Base-by-base conservation (phyloP, 2,888 invertebrate genomes). In the Trypoxylon attenuatum region DNA sequence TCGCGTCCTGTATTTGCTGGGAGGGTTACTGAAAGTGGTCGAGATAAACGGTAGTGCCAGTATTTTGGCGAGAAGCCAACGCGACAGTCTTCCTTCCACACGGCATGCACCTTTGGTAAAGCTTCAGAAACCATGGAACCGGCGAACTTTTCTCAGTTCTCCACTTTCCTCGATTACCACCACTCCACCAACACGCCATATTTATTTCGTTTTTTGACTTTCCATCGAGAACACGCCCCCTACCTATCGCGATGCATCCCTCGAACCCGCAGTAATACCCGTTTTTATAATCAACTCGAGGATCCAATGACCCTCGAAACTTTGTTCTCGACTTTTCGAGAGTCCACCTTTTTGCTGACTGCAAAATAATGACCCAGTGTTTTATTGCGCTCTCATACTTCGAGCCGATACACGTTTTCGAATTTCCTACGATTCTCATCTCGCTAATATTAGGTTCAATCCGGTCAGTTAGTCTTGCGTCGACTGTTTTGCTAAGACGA, bases 121-220 rank as follows among this genome's bases (percentile, higher is more conserved):
- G 33, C 33, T 13, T 13, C 13, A n/a, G n/a, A n/a, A n/a, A n/a
- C n/a, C n/a, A n/a, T n/a, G n/a, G n/a, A n/a, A n/a, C 13, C 33
- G 27, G 6, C n/a, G 8, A 10, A 27, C 27, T 27, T n/a, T 27
- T 2, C n/a, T n/a, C 5, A 10, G 1, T 27, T 13, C n/a, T 33
- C 33, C 3, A 3, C 33, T 29, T 6, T 29, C 29, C 29, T 0
- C 2, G 76, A 81, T 81, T 80, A 73, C 73, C 76, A 69, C 61
- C 60, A 57, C 60, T 61, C 43, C 62, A 51, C 23, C 27, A 39
- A 47, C 53, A 42, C 59, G 53, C 10, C 55, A 41, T 56, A 63
- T 78, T 79, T 74, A 76, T 76, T 67, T 71, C 69, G 50, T 41
- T 73, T 73, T 66, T 79, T 72, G 60, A 66, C 42, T 33, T 33